These are phyloP conservation scores for Psephotus haematonotus DNA, from an alignment of 2,113 vertebrate species.

Conservation along the genomic window DNA sequence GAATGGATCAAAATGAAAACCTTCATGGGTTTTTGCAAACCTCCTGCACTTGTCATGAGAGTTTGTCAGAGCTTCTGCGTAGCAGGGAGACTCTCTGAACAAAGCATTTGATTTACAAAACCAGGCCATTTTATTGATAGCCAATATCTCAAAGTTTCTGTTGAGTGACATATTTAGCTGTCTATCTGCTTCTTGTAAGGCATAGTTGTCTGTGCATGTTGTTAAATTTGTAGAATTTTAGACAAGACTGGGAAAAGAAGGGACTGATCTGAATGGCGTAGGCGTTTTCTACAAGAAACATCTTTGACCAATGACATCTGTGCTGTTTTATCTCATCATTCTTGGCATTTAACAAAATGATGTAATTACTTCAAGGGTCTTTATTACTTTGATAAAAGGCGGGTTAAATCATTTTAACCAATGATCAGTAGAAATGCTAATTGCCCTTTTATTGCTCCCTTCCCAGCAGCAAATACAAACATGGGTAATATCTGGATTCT, in stretches of 20 bases:
- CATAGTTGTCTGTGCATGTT: neutral
- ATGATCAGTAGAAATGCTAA: slow-evolving; percentile 57
- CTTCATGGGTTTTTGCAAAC: neutral
- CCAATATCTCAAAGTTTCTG: neutral
- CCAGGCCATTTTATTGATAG: neutral
- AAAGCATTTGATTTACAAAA: neutral
- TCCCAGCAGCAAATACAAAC: slow-evolving; percentile 57
- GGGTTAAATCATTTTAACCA: slow-evolving; percentile 59
- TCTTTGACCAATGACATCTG: neutral
- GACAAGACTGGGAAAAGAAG: neutral
- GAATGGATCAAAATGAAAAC: neutral
- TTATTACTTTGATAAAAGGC: slow-evolving; percentile 51
- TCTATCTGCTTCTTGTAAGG: neutral
- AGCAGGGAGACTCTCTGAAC: neutral
- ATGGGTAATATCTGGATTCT: slow-evolving; percentile 1
- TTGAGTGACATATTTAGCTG: neutral
- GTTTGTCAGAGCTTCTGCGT: neutral
- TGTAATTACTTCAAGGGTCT: slow-evolving; percentile 60
- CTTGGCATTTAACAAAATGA: slow-evolving; percentile 42
- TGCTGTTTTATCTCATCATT: slow-evolving; percentile 45
- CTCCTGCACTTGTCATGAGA: neutral
- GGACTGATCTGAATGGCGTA: neutral
- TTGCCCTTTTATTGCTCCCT: slow-evolving; percentile 35
- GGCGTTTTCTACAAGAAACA: neutral
- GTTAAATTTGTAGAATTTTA: neutral